A percentile compares a stretch with the other conserved stretches of the same genome.
Evolutionary conservation across 2,888 invertebrate genomes (phyloP).

Genomic region (Lagria hirta): DNA sequence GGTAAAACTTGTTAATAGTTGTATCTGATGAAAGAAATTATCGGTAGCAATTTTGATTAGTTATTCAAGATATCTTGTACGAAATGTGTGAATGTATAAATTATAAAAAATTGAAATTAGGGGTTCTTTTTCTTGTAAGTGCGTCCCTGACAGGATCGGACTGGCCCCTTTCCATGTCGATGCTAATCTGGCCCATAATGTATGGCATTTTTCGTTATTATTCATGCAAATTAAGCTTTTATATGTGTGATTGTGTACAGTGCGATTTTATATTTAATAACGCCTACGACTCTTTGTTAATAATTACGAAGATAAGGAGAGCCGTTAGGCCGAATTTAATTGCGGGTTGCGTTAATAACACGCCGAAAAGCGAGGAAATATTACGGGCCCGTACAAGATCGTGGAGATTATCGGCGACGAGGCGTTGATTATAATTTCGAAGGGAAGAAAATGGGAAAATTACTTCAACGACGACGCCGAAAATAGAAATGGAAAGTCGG

Average conservation of each 20-base stretch:
- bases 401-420: constrained; percentile 7
- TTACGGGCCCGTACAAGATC: constrained; percentile 19
- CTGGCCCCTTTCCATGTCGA: constrained; percentile 42
- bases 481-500: constrained; percentile 8
- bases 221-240: constrained; percentile 51
- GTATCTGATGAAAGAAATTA: too few species aligned
- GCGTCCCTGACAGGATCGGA: constrained; percentile 13
- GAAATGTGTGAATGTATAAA: too few species aligned
- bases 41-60: too few species aligned
- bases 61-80: too few species aligned
- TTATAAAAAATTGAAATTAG: too few species aligned
- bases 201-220: constrained; percentile 51
- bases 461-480: too few species aligned
- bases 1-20: too few species aligned
- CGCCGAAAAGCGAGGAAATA: constrained; percentile 19
- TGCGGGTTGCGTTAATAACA: constrained; percentile 20
- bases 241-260: constrained; percentile 47
- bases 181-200: constrained; percentile 48
- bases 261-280: constrained; percentile 52
- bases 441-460: constrained; percentile 15
- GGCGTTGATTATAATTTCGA: constrained; percentile 20
- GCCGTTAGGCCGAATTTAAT: constrained; percentile 22
- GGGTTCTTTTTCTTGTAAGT: too few species aligned
- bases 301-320: constrained; percentile 23
- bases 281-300: constrained; percentile 36